Conservation (phyloP, 2,797 vertebrate species). For the Aldrovandia affinis region DNA sequence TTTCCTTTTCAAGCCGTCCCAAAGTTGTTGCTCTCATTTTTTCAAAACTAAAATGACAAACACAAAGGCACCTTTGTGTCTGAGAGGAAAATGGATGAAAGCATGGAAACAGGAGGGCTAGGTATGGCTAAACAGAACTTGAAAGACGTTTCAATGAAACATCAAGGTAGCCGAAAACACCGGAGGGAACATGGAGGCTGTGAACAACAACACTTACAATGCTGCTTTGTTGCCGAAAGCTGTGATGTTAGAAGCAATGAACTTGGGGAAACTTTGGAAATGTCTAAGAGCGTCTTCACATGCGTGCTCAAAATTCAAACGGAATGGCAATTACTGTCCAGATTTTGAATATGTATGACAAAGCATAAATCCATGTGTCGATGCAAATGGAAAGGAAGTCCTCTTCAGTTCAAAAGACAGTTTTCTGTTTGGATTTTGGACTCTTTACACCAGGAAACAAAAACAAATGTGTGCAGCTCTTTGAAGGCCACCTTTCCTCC, state of each 20-base stretch:
- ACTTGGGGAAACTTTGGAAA: conserved; percentile 19
- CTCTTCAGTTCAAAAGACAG: not conserved
- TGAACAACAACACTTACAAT: conserved; percentile 52
- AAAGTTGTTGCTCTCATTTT: conserved; percentile 43
- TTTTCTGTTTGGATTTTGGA: not conserved
- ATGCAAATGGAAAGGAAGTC: not conserved
- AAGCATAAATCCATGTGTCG: not conserved
- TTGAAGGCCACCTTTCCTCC: too few species aligned
- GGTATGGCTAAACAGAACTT: conserved; percentile 68
- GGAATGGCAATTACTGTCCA: not conserved
- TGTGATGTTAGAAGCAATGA: conserved; percentile 39
- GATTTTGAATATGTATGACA: not conserved
- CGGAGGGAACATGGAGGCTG: conserved; percentile 52
- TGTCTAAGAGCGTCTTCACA: conserved; percentile 20
- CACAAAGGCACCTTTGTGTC: conserved; percentile 65
- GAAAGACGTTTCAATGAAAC: conserved; percentile 54
- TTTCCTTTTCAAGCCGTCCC: conserved; percentile 58
- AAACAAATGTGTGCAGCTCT: too few species aligned
- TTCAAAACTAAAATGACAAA: conserved; percentile 48
- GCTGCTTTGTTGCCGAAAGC: conserved; percentile 37
- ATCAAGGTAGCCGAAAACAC: conserved; percentile 55
- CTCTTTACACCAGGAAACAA: not conserved
- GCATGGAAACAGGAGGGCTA: conserved; percentile 55
- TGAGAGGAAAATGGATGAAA: conserved; percentile 64
- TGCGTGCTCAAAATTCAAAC: not conserved